phyloP scores from a whole-genome alignment of 2,113 vertebrate genomes.

The Datnioides undecimradiatus region DNA sequence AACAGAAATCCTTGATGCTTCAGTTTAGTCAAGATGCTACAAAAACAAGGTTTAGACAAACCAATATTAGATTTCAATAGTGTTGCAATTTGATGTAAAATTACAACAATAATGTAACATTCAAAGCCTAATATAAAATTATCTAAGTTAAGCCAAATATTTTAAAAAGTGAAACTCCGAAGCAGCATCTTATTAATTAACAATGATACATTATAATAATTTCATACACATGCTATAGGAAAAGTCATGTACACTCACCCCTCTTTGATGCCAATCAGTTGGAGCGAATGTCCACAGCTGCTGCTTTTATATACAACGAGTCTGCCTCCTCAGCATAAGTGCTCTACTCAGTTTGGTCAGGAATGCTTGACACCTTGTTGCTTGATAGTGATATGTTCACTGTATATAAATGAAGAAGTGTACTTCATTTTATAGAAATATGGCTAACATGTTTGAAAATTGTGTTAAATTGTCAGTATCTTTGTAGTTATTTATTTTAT shows the following conservation, averaged over 20 bases:
- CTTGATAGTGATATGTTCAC: constrained; percentile 36
- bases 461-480: background rate
- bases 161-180: background rate
- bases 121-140: background rate
- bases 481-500: background rate
- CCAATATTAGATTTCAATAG: background rate
- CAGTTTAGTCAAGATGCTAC: constrained; percentile 7
- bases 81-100: background rate
- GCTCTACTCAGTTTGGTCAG: constrained; percentile 53
- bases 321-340: constrained; percentile 36
- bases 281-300: constrained; percentile 23
- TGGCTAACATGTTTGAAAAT: background rate
- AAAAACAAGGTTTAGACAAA: constrained; percentile 1
- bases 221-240: background rate
- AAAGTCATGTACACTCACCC: constrained; percentile 31
- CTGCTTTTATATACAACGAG: constrained; percentile 47
- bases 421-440: background rate
- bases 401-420: constrained; percentile 11
- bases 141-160: background rate
- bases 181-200: background rate
- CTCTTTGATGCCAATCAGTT: constrained; percentile 46
- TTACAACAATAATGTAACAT: background rate
- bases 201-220: background rate
- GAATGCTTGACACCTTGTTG: constrained; percentile 44
- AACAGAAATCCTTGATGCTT: constrained; percentile 23